A percentile compares a stretch with the other conserved stretches of the same genome.
Conservation (phyloP, 2,888 invertebrate genomes). For the Synanthedon andrenaeformis region DNA sequence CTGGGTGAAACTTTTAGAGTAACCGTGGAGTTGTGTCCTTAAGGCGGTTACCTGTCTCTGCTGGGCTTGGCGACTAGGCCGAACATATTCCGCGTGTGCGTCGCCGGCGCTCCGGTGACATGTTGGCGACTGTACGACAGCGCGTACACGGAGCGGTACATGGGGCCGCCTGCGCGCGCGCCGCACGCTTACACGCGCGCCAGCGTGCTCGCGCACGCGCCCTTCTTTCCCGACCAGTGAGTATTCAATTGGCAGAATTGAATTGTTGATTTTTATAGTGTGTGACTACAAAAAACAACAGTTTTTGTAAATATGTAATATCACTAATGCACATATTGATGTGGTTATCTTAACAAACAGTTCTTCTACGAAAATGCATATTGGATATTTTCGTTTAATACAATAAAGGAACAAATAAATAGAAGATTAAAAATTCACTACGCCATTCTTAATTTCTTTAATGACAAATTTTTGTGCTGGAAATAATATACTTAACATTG, state of each 20-base stretch:
- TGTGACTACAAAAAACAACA: too few relatives aligned
- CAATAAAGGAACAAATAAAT: too few relatives aligned
- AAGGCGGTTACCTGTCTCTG: constrained; percentile 92
- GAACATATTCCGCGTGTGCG: constrained; percentile 93
- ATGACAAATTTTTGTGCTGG: too few relatives aligned
- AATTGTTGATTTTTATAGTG: too few relatives aligned
- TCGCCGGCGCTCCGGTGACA: constrained; percentile 98
- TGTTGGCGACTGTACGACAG: constrained; percentile 98
- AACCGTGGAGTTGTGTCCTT: not conserved
- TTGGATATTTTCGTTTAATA: too few relatives aligned
- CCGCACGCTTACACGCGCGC: constrained; percentile 88
- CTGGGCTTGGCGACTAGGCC: constrained; percentile 94
- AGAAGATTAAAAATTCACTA: too few relatives aligned
- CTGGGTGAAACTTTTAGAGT: not conserved
- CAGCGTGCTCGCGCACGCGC: constrained; percentile 81
- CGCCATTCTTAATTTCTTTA: too few relatives aligned
- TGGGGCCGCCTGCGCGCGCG: constrained; percentile 67
- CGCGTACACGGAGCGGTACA: constrained; percentile 97
- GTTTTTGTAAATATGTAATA: too few relatives aligned
- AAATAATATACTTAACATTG: too few relatives aligned
- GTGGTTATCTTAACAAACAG: too few relatives aligned
- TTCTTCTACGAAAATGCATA: too few relatives aligned
- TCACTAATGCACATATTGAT: too few relatives aligned
- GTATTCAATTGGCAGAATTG: constrained; percentile 27
- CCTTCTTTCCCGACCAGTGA: constrained; percentile 90